Conservation (phyloP, 1,140 invertebrate species). For the Pantala flavescens region DNA sequence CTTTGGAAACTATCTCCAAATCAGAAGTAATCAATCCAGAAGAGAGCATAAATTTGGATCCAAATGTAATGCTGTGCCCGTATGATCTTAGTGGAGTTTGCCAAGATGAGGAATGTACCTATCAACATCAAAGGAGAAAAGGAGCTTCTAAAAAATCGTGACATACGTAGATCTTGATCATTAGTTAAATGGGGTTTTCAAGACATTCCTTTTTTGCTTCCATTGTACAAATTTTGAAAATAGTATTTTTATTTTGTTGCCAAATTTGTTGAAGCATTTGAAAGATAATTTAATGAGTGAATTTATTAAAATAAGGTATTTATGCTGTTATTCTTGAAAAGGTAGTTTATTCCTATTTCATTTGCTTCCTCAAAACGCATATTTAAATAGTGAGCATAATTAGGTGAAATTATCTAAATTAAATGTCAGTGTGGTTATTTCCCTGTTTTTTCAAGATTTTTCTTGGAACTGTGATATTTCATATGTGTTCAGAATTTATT, state of each 20-base stretch:
- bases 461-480: background rate
- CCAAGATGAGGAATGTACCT: slow-evolving; percentile 35
- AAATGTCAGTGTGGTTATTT: no score
- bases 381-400: no score
- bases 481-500: background rate
- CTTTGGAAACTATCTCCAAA: no score
- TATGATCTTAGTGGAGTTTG: slow-evolving; percentile 37
- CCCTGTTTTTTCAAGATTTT: no score
- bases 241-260: background rate
- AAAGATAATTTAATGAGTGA: background rate
- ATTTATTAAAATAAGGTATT: background rate
- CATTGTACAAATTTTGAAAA: background rate
- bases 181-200: background rate
- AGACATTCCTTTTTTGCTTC: background rate
- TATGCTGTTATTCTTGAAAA: background rate
- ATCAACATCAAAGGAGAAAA: slow-evolving; percentile 28
- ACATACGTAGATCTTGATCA: background rate
- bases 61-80: slow-evolving; percentile 35
- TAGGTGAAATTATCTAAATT: no score
- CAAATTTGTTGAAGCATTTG: background rate
- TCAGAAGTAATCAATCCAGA: background rate
- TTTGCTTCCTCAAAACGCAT: no score
- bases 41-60: slow-evolving; percentile 30
- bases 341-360: no score
- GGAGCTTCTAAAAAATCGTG: background rate